Evolutionary conservation across 2,113 vertebrate genomes (phyloP).

Genomic region (Origma solitaria): DNA sequence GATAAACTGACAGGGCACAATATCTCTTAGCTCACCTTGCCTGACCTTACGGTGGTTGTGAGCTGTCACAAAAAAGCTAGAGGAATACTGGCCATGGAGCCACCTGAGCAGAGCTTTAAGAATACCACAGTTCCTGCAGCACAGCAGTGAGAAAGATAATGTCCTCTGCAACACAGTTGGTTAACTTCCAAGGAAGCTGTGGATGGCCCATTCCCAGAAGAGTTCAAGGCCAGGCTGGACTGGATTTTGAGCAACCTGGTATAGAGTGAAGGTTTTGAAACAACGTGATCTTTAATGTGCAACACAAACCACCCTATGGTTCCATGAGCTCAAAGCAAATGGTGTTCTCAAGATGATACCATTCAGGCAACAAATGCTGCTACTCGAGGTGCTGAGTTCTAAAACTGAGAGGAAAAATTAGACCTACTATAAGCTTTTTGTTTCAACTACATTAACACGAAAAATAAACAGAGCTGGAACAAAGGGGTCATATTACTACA

Average conservation of each 20-base stretch:
- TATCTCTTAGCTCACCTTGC: not conserved
- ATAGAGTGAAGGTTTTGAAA: not conserved
- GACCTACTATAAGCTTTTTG: not conserved
- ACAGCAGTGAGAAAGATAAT: not conserved
- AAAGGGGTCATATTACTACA: not conserved
- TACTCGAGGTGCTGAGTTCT: not conserved
- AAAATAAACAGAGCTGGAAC: not conserved
- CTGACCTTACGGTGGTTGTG: rapidly evolving
- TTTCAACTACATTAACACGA: not conserved
- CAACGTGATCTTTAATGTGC: not conserved
- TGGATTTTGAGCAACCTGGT: not conserved
- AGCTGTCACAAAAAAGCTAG: not conserved
- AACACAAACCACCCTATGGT: not conserved
- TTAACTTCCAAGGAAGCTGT: not conserved
- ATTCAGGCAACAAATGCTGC: not conserved
- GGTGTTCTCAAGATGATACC: not conserved
- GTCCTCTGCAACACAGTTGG: not conserved
- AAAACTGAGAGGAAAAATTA: not conserved
- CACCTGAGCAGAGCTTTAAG: not conserved
- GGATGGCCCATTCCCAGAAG: not conserved
- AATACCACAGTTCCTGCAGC: not conserved
- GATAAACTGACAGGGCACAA: not conserved
- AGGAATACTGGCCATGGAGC: not conserved
- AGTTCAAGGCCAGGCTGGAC: not conserved
- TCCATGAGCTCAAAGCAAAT: not conserved